phyloP scores from a whole-genome alignment of 2,888 invertebrate genomes.

The Perdita meconis region DNA sequence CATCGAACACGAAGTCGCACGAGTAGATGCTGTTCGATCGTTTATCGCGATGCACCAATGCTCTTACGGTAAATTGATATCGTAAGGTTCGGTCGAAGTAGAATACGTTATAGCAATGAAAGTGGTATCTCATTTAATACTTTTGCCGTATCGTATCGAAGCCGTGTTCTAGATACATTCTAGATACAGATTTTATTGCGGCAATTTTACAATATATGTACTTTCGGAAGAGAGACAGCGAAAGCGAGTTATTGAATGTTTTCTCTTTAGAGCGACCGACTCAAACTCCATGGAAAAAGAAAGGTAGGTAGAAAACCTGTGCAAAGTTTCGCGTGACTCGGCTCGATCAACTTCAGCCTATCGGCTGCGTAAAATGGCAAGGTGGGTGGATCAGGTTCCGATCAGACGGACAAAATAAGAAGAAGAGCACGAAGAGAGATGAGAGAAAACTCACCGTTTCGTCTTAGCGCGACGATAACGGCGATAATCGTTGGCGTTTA shows the following conservation, averaged over 20 bases:
- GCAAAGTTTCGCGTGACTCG: conserved; percentile 1
- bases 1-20: not conserved
- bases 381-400: not conserved
- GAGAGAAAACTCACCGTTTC: conserved; percentile 77
- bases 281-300: too few species aligned
- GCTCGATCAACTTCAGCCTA: not conserved
- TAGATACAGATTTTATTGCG: too few species aligned
- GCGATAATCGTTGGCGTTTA: conserved; percentile 77
- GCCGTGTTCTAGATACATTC: too few species aligned
- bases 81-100: not conserved
- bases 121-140: not conserved
- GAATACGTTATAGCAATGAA: not conserved
- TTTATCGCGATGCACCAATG: conserved; percentile 6
- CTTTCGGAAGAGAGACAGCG: too few species aligned
- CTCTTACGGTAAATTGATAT: conserved; percentile 9
- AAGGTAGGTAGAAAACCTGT: not conserved
- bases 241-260: too few species aligned
- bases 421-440: conserved; percentile 14
- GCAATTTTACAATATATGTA: too few species aligned
- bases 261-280: too few species aligned
- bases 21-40: not conserved
- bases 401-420: conserved; percentile 4
- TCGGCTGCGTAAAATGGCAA: not conserved
- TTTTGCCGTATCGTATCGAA: too few species aligned
- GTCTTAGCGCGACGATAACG: conserved; percentile 81